phyloP scores from a whole-genome alignment of 2,888 invertebrate species.

The Eristalis arbustorum region DNA sequence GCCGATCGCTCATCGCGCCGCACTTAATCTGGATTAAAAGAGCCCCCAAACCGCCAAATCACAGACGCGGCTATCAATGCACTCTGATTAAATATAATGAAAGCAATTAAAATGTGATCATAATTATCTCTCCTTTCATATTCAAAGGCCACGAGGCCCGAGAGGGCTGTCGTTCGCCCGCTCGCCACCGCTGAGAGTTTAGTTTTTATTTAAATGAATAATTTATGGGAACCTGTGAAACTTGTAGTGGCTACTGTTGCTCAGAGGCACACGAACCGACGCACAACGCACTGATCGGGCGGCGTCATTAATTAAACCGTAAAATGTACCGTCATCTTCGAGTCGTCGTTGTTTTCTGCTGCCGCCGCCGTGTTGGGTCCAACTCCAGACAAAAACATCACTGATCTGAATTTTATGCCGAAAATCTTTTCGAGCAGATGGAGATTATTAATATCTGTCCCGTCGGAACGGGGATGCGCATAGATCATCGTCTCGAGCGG shows the following conservation, averaged over 20 bases:
- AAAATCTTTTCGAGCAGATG: conserved; percentile 8
- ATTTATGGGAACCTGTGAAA: conserved; percentile 43
- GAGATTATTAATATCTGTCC: conserved; percentile 27
- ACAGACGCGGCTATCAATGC: conserved; percentile 17
- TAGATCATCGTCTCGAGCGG: background rate
- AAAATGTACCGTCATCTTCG: conserved; percentile 2
- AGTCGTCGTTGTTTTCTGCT: background rate
- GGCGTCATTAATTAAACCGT: conserved; percentile 15
- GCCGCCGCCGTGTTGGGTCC: background rate
- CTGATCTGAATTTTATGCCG: conserved; percentile 32
- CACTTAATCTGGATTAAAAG: background rate
- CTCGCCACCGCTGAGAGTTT: background rate
- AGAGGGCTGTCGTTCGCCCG: background rate
- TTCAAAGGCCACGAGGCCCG: background rate
- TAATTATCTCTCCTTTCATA: conserved; percentile 36
- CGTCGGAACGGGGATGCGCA: conserved; percentile 24
- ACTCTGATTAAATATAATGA: conserved; percentile 28
- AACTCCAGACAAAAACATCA: background rate
- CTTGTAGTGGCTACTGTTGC: conserved; percentile 40
- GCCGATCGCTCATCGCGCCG: background rate
- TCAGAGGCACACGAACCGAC: conserved; percentile 11
- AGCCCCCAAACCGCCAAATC: conserved; percentile 6
- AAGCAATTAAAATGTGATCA: conserved; percentile 52
- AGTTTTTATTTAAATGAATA: conserved; percentile 43
- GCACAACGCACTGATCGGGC: background rate